Evolutionary conservation across 2,888 invertebrate genomes (phyloP).

Genomic region (Trimorus sp.): DNA sequence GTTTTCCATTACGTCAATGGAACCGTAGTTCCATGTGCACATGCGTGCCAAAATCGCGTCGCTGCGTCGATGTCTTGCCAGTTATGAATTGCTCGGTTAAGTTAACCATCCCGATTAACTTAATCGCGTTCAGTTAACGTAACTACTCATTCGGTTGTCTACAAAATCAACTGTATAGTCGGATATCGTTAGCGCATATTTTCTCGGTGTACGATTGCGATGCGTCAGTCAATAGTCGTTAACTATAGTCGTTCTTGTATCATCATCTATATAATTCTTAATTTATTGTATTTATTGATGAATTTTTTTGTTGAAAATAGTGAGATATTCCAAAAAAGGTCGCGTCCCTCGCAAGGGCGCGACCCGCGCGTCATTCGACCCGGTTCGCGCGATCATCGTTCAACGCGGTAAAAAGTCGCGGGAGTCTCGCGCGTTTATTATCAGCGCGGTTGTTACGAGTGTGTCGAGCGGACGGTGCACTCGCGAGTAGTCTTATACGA

Average conservation of each 20-base stretch:
- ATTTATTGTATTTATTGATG: slow-evolving; percentile 4
- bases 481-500: slow-evolving; percentile 70
- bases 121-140: too few relatives aligned
- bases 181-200: background rate
- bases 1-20: too few relatives aligned
- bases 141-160: too few relatives aligned
- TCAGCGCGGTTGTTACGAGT: slow-evolving; percentile 36
- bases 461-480: slow-evolving; percentile 56
- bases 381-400: slow-evolving; percentile 5
- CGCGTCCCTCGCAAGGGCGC: slow-evolving; percentile 35
- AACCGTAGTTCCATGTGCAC: too few relatives aligned
- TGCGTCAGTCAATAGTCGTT: slow-evolving; percentile 22
- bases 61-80: too few relatives aligned
- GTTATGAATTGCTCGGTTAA: too few relatives aligned
- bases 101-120: too few relatives aligned
- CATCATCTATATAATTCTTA: background rate
- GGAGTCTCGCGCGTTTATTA: slow-evolving; percentile 27
- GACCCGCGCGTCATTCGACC: background rate
- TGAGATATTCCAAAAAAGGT: slow-evolving; percentile 36
- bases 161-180: too few relatives aligned
- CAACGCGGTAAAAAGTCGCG: slow-evolving; percentile 52
- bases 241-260: background rate
- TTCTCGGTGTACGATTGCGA: background rate
- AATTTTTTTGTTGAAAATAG: slow-evolving; percentile 20
- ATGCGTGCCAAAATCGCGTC: too few relatives aligned